Base-by-base conservation (phyloP, 2,113 vertebrate genomes). In the Catharus bicknelli region DNA sequence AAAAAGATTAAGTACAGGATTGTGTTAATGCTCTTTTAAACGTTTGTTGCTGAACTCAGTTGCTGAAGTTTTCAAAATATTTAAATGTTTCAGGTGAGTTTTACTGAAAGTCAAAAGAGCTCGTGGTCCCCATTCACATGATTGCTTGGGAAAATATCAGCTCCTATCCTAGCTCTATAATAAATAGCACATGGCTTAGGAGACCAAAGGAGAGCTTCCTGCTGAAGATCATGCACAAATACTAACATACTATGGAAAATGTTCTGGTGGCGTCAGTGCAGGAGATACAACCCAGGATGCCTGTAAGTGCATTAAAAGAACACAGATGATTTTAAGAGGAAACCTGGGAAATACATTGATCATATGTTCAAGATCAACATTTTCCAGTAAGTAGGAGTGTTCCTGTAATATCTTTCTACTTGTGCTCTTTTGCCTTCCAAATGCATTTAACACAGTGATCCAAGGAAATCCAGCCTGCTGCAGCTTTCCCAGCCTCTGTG, bases 131-230 rank as follows among this genome's bases (percentile, higher is more conserved):
- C 27, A 32, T 82, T 90, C 81, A 47, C 16, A 3, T 82, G 89
- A 79, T 76, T 92, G 45, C 70, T 84, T 92, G 62, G 79, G 86
- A 95, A 93, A 94, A 85, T 82, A 85, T 2, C 89, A 85, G 43
- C 55, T 93, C 29, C 75, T 73, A 30, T 85, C 21, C 81, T 59
- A 30, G 47, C 50, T 77, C 54, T 79, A 2, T 94, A 90, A 95
- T 91, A 94, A 82, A 89, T 93, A 92, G 86, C 96, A 95, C 67
- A 87, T 93, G 92, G 90, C 83, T 85, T 92, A 79, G 26, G 81
- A 77, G 74, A 87, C 70, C 81, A 92, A 87, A 92, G 84, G 63
- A 83, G 76, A 76, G 83, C 83, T 93, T 93, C 74, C 84, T 89
- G 92, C 66, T 83, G 86, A 92, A 67, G 62, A 87, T 96, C 90